A percentile compares a stretch with the other conserved stretches of the same genome.
Conservation (phyloP, 2,888 invertebrate genomes). For the Gymnoscelis rufifasciata region DNA sequence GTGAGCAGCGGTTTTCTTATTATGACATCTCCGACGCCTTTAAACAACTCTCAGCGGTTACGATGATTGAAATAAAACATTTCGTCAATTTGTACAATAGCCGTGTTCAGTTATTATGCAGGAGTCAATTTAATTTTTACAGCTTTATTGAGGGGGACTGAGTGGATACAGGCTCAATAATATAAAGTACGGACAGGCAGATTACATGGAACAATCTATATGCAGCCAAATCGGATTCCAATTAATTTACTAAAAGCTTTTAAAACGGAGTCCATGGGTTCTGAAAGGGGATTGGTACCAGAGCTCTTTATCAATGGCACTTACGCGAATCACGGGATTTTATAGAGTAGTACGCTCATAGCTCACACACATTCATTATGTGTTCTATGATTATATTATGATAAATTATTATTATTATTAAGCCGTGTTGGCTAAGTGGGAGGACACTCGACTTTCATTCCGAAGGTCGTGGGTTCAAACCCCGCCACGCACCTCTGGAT, state of each 20-base stretch:
- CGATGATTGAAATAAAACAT: constrained; percentile 77
- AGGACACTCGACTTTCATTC: too few species aligned
- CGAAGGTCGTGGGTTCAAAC: too few species aligned
- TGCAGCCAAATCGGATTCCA: constrained; percentile 12
- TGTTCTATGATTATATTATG: too few species aligned
- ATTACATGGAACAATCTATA: constrained; percentile 12
- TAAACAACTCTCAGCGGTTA: constrained; percentile 60
- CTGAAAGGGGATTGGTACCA: neutral
- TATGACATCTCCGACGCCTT: constrained; percentile 62
- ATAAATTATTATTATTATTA: too few species aligned
- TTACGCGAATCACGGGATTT: neutral
- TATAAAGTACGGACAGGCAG: constrained; percentile 5
- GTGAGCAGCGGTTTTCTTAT: constrained; percentile 47
- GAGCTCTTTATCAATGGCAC: neutral
- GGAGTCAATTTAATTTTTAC: constrained; percentile 56
- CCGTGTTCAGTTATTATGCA: constrained; percentile 59
- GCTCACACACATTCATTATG: too few species aligned
- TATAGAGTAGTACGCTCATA: too few species aligned
- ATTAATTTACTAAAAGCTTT: constrained; percentile 18
- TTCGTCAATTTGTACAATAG: constrained; percentile 69
- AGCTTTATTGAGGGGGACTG: constrained; percentile 29
- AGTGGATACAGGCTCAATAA: constrained; percentile 22
- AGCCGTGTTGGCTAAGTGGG: too few species aligned
- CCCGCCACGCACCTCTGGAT: too few species aligned
- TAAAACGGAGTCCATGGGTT: neutral